Conservation (phyloP, 2,888 invertebrate genomes). For the Antheraea assamensis region DNA sequence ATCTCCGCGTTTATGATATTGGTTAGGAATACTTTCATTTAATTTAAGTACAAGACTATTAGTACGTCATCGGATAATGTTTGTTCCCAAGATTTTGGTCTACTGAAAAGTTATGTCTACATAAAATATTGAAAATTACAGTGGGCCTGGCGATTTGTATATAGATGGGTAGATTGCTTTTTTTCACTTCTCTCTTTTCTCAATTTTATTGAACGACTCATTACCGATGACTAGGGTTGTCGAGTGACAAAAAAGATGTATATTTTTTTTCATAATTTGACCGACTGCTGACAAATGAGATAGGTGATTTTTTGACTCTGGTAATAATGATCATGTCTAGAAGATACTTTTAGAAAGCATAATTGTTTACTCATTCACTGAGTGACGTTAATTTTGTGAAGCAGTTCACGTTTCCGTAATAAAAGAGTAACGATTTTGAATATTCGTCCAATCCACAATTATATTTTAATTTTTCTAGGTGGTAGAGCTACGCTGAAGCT, state of each 20-base stretch:
- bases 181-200: constrained; percentile 17
- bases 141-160: constrained; percentile 17
- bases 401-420: background rate
- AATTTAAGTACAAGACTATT: background rate
- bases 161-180: constrained; percentile 28
- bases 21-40: too few species aligned
- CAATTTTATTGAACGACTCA: constrained; percentile 24
- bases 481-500: too few species aligned
- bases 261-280: background rate
- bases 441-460: too few species aligned
- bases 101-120: background rate
- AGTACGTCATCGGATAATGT: background rate
- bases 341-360: too few species aligned
- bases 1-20: too few species aligned
- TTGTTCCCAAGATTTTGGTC: background rate
- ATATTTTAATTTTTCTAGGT: too few species aligned
- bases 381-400: background rate
- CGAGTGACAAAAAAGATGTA: background rate
- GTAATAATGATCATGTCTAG: too few species aligned
- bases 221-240: constrained; percentile 15
- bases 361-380: background rate
- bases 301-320: too few species aligned
- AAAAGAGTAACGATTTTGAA: too few species aligned
- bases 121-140: background rate
- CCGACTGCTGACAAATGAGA: too few species aligned